Base-by-base conservation (phyloP, 2,113 vertebrate species). In the Gallinago jamesoni region DNA sequence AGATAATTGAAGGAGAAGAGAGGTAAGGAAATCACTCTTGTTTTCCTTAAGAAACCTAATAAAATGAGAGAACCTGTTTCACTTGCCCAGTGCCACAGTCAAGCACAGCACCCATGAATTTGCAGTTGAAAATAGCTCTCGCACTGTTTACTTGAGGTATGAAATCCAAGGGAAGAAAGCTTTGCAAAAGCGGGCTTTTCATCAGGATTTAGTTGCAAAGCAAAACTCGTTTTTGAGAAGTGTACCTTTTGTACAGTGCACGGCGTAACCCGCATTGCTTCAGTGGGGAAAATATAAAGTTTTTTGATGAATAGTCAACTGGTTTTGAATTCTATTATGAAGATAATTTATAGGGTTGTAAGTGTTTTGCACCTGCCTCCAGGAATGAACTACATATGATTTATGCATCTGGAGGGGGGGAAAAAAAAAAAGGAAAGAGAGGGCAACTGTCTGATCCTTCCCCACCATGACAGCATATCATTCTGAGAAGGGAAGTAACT, bases 401-500 rank as follows among this genome's bases (percentile, higher is more conserved):
- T 94, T 97, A 89, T 87, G 70, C 27, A 84, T 48, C 30, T 73
- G 16, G 39, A 77, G 77, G 9, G 28, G 4, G 4, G 0, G 35
- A 37, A 5, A 5, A 48, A 19, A 48, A 63, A n/a, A 68, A 24
- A 31, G 9, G 43, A n/a, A 63, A 35, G 50, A 84, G 68, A 74
- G 83, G 21, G 28, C 75, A 74, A 48, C 45, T 68, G 31, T 55
- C 64, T 90, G 69, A 81, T 93, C 62, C 35, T 91, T 87, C 78
- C 73, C 48, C 52, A 37, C 41, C 66, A 78, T 50, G 93, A 63
- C 74, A 94, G 41, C 25, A 25, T 94, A 95, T 96, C 56, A 92
- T 91, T 95, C 83, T 94, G 93, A 89, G 82, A 85, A 86, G 56
- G 63, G 93, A 96, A 96, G 72, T 89, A 94, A 96, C 84, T 84